Evolutionary conservation across 2,113 vertebrate species (phyloP), one percentile per base, ranked within the genome.

Genomic region (Melanostigma gelatinosum): DNA sequence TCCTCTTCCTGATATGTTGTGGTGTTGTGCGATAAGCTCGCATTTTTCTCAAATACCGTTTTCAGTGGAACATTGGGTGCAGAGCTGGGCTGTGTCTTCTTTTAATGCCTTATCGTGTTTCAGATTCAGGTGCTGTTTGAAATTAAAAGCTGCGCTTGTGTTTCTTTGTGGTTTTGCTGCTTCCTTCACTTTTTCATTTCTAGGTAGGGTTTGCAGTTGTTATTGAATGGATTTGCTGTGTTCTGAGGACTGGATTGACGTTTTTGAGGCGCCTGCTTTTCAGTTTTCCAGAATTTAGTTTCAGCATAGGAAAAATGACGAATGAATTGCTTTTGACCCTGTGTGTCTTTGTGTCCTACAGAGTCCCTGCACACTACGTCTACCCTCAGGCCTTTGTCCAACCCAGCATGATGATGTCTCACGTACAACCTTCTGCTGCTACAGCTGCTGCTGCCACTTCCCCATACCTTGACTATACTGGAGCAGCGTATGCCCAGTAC

Each of bases 351-450:
- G 44, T 90, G 69, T 89, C 83, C 95, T 77, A 92, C 96, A 99
- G 98, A 96, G 97, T 99, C 74, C 97, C 98, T 22, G 96, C 98
- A 82, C 98, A 99, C 92, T 99, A 99, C 67, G 96, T 99, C 85
- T 99, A 99, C 89, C 98, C 97, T 65, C 98, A 98, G 95, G 97
- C 97, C 78, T 98, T 97, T 50, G 95, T 99, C 85, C 98, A 98
- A 88, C 98, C 98, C 6, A 97, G 98, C 72, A 89, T 99, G 91
- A 94, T 98, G 82, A 98, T 99, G 68, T 97, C 97, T 4, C 97
- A 98, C 10, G 96, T 98, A 0, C 97, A 98, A 78, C 95, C 95
- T 0, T 94, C 97, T 0, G 93, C 96, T 1, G 95, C 97, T 7
- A 93, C 97, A 85, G 93, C 93, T 10, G 93, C 94, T 2, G 91